phyloP scores from a whole-genome alignment of 1,140 invertebrate species.

The Neuroterus valhalla region DNA sequence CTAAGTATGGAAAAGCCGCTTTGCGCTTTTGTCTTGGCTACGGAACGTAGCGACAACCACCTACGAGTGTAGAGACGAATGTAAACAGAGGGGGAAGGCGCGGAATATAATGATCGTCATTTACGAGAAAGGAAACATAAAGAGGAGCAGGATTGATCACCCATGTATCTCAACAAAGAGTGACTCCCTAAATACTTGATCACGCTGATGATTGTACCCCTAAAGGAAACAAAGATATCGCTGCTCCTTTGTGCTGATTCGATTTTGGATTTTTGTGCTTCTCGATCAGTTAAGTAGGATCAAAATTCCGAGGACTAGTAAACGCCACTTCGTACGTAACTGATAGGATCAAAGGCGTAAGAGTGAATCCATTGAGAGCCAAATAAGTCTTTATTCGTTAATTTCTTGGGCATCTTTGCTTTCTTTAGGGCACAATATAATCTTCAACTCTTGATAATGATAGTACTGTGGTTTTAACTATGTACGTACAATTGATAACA shows the following conservation, averaged over 20 bases:
- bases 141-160: conserved; percentile 46
- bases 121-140: conserved; percentile 44
- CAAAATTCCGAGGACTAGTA: background rate
- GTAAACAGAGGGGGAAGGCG: conserved; percentile 42
- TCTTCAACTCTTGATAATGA: too few relatives aligned
- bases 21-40: conserved; percentile 33
- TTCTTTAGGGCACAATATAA: too few relatives aligned
- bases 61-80: conserved; percentile 35
- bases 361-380: background rate
- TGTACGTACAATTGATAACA: too few relatives aligned
- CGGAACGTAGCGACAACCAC: background rate
- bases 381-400: background rate
- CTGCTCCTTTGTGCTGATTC: conserved; percentile 51
- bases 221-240: conserved; percentile 42
- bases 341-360: background rate
- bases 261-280: conserved; percentile 40
- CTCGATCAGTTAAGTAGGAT: background rate
- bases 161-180: conserved; percentile 49
- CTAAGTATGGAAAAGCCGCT: conserved; percentile 53
- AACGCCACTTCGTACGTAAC: background rate
- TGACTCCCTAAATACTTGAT: conserved; percentile 48
- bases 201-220: conserved; percentile 46
- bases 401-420: background rate
- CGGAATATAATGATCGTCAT: conserved; percentile 52
- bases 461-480: too few relatives aligned